A percentile compares a stretch with the other conserved stretches of the same genome.
These are phyloP conservation scores for Geotria australis DNA, from an alignment of 2,797 vertebrate species.

Conservation along the genomic window DNA sequence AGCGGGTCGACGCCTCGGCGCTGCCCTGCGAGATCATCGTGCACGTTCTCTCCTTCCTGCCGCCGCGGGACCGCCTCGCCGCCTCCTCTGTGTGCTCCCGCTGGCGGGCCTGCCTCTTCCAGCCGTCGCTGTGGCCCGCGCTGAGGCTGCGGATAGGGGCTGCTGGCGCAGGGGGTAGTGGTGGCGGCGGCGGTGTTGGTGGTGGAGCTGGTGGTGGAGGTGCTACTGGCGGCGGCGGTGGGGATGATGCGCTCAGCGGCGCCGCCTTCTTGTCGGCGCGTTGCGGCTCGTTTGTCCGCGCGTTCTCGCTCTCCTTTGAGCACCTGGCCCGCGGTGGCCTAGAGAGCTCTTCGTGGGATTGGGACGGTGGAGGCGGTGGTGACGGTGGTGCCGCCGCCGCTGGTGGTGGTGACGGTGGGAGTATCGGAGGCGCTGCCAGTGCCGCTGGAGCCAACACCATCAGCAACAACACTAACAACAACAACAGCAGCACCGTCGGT, in stretches of 20 bases:
- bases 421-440: too few relatives aligned
- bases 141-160: not conserved
- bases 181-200: too few relatives aligned
- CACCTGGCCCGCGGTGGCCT: not conserved
- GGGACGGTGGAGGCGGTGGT: not conserved
- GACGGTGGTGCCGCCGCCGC: not conserved
- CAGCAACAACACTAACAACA: too few relatives aligned
- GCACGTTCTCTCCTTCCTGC: not conserved
- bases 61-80: not conserved
- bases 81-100: not conserved
- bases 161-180: too few relatives aligned
- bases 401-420: too few relatives aligned
- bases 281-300: not conserved
- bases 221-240: too few relatives aligned
- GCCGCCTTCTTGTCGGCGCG: not conserved
- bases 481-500: not conserved
- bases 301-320: not conserved
- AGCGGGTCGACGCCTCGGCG: not conserved
- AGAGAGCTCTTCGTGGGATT: too few relatives aligned
- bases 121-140: not conserved
- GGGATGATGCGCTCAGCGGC: not conserved
- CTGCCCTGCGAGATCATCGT: not conserved
- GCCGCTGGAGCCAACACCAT: too few relatives aligned
- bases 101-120: not conserved
- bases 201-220: too few relatives aligned